Evolutionary conservation across 2,888 invertebrate genomes (phyloP).

Genomic region (Cybosia mesomella): DNA sequence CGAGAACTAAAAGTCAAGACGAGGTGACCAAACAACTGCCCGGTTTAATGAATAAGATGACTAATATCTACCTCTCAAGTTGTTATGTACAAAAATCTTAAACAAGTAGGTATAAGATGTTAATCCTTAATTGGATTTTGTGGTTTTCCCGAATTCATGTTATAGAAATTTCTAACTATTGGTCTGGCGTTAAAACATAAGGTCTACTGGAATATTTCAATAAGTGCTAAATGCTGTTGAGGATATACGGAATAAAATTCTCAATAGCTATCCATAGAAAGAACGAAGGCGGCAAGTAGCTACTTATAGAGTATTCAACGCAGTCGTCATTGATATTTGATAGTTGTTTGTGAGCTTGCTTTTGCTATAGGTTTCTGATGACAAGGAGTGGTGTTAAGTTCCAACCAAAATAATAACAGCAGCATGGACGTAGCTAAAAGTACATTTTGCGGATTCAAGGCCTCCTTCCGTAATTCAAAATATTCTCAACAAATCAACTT

Average conservation of each 20-base stretch:
- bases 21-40: constrained; percentile 2
- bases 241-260: not conserved
- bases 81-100: not conserved
- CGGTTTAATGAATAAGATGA: not conserved
- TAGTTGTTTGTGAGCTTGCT: no score
- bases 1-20: constrained; percentile 9
- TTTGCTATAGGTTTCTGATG: no score
- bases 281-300: no score
- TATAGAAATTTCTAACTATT: not conserved
- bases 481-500: no score
- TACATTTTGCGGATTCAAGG: no score
- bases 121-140: not conserved
- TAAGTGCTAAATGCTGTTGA: not conserved
- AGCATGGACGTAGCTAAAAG: no score
- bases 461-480: no score
- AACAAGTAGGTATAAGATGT: not conserved
- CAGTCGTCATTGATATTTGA: no score
- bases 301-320: no score
- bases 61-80: constrained; percentile 1
- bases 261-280: no score
- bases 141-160: not conserved
- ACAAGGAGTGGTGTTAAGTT: no score
- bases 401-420: no score
- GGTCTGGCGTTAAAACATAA: not conserved
- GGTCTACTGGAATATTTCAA: not conserved